These are phyloP conservation scores for Beroe ovata DNA, from an alignment of 37 sponge, comb jelly and placozoan genomes.

Conservation along the genomic window DNA sequence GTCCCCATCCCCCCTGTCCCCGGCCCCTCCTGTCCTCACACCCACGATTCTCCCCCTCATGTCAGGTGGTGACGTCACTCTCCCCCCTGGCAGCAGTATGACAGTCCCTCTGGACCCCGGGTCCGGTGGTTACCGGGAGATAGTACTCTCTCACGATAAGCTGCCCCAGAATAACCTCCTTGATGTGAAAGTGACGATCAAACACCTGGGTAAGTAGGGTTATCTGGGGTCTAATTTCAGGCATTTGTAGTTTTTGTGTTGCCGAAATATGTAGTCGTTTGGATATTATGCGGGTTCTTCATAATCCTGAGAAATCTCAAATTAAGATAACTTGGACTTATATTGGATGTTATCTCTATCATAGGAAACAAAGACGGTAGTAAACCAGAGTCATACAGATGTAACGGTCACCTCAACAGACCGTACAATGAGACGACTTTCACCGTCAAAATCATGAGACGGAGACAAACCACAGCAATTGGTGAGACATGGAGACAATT, in stretches of 20 bases:
- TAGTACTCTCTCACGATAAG: conserved; percentile 7
- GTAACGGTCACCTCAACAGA: conserved; percentile 24
- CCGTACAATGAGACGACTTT: background rate
- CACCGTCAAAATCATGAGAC: background rate
- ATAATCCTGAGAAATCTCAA: no score
- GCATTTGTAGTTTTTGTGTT: no score
- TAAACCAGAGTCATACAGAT: conserved; percentile 9
- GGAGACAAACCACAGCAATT: background rate
- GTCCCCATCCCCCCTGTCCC: no score
- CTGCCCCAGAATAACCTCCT: conserved; percentile 4
- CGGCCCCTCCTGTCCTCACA: no score
- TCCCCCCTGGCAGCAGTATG: conserved; percentile 15
- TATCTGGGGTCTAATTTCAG: no score
- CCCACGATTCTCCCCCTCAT: background rate
- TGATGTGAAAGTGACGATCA: background rate
- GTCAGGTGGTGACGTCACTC: conserved; percentile 20
- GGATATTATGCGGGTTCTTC: no score
- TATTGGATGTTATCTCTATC: no score
- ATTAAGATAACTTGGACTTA: no score
- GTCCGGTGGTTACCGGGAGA: background rate
- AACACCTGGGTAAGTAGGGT: background rate
- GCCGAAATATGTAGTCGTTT: no score
- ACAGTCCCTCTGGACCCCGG: conserved; percentile 45
- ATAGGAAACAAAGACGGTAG: conserved; percentile 41
- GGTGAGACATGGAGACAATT: no score